phyloP scores from a whole-genome alignment of 2,797 vertebrate genomes.

The Falco columbarius region DNA sequence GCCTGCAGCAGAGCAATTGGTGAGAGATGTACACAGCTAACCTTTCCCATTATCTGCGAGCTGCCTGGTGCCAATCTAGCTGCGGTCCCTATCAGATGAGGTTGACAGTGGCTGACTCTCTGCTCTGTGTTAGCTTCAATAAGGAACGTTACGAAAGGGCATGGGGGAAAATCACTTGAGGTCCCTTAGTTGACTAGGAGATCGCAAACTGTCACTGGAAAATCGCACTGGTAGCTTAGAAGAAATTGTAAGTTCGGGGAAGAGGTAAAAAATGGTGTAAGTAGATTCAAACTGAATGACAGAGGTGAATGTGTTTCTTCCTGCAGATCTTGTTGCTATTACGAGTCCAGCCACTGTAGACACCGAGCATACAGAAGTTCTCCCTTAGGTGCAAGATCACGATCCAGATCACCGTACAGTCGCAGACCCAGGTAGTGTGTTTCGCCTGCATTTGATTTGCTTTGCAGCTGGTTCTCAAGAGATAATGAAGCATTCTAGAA shows the following conservation, averaged over 20 bases:
- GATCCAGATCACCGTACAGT: slow-evolving; percentile 85
- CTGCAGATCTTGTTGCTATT: slow-evolving; percentile 89
- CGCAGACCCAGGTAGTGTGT: slow-evolving; percentile 89
- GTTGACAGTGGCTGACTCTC: slow-evolving; percentile 24
- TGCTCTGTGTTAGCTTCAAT: slow-evolving; percentile 45
- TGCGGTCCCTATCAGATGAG: slow-evolving; percentile 46
- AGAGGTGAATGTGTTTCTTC: slow-evolving; percentile 44
- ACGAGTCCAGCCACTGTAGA: slow-evolving; percentile 86
- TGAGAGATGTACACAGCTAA: slow-evolving; percentile 54
- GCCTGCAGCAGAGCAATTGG: slow-evolving; percentile 45
- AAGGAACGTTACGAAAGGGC: not conserved
- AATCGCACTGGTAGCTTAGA: slow-evolving; percentile 10
- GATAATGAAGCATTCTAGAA: not conserved
- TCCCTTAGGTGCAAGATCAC: slow-evolving; percentile 81
- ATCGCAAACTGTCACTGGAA: slow-evolving; percentile 24
- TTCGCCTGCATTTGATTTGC: not conserved
- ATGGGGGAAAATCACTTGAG: not conserved
- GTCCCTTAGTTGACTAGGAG: slow-evolving; percentile 8
- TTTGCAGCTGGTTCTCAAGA: not conserved
- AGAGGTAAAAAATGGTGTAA: not conserved
- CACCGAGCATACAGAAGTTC: slow-evolving; percentile 86
- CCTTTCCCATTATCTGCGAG: slow-evolving; percentile 57
- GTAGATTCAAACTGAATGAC: not conserved
- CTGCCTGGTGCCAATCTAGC: slow-evolving; percentile 36
- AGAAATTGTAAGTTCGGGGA: not conserved